Conservation (phyloP, 2,888 invertebrate genomes). For the Drosophila subsilvestris region DNA sequence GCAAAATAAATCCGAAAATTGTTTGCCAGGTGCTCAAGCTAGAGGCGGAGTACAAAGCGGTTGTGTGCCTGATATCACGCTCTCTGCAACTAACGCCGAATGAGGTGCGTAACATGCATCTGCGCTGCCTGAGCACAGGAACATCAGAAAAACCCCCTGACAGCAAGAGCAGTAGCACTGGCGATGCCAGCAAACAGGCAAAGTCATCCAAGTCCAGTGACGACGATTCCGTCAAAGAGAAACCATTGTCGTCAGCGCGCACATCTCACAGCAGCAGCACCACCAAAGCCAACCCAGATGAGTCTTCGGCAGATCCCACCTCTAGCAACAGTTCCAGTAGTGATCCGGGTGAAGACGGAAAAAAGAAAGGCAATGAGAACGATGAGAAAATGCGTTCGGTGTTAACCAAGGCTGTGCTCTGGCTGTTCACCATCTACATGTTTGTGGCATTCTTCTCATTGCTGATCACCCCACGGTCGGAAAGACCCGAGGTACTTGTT, state of each 20-base stretch:
- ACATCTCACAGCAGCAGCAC: constrained; percentile 6
- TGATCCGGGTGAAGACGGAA: constrained; percentile 57
- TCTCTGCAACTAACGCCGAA: constrained; percentile 75
- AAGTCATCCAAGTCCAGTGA: constrained; percentile 3
- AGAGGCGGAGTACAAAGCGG: constrained; percentile 80
- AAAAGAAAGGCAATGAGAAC: constrained; percentile 86
- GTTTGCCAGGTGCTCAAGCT: constrained; percentile 68
- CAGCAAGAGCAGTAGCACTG: constrained; percentile 16
- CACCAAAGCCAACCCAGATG: constrained; percentile 5
- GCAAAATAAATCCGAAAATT: no score
- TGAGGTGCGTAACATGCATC: constrained; percentile 70
- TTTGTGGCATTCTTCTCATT: constrained; percentile 89
- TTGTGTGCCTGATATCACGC: constrained; percentile 75
- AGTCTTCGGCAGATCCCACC: background rate
- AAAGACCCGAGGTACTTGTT: constrained; percentile 87
- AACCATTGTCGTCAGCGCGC: constrained; percentile 1
- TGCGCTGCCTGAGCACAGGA: constrained; percentile 54
- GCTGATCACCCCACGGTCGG: constrained; percentile 88
- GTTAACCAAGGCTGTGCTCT: constrained; percentile 90
- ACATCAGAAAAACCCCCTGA: background rate
- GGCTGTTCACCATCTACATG: constrained; percentile 91
- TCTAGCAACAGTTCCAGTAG: constrained; percentile 20
- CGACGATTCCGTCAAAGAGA: constrained; percentile 5
- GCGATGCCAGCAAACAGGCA: background rate
- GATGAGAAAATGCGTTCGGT: constrained; percentile 89